phyloP scores from a whole-genome alignment of 2,113 vertebrate species.

The Mystacornis crossleyi region DNA sequence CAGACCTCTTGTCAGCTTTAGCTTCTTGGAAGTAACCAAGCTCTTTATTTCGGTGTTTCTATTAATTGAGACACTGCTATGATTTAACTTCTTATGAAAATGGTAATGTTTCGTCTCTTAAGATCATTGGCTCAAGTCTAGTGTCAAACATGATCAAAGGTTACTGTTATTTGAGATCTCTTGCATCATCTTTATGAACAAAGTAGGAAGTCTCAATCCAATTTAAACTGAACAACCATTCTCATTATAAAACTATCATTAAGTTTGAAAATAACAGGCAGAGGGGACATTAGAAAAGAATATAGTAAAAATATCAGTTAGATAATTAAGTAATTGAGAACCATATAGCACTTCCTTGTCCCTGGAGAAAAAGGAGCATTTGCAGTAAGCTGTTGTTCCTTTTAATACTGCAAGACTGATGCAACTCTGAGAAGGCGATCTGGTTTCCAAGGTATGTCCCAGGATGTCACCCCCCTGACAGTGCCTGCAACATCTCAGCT shows the following conservation, averaged over 20 bases:
- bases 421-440: neutral
- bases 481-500: neutral
- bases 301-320: neutral
- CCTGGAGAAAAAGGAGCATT: neutral
- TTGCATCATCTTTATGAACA: neutral
- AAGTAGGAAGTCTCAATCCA: neutral
- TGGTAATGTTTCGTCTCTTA: neutral
- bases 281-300: neutral
- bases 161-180: neutral
- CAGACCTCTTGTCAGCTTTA: neutral
- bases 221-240: neutral
- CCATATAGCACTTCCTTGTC: neutral
- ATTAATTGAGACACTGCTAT: neutral
- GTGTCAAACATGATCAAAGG: neutral
- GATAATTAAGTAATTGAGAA: neutral
- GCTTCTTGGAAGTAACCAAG: neutral
- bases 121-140: neutral
- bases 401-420: neutral
- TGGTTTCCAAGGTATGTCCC: accelerated
- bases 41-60: neutral
- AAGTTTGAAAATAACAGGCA: neutral
- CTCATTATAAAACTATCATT: neutral
- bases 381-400: neutral
- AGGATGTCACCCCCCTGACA: neutral
- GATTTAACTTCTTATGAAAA: neutral